Conservation (phyloP, 2,113 vertebrate genomes). For the Syngnathus floridae region DNA sequence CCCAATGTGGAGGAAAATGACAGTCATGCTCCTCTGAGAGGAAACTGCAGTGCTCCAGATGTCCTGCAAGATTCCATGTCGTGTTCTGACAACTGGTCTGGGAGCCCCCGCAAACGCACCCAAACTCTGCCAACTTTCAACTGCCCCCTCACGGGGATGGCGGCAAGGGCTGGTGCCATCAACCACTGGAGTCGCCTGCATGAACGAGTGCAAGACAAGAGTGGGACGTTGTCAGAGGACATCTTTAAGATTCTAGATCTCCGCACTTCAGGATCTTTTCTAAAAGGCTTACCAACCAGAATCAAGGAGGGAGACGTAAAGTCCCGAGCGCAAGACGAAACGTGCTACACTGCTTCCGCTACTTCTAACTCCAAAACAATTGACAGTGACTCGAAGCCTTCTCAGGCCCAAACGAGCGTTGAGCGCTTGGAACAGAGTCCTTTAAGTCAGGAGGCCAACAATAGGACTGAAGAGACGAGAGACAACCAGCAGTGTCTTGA, state of each 20-base stretch:
- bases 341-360: conserved; percentile 34
- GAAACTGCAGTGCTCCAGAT: conserved; percentile 10
- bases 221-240: conserved; percentile 80
- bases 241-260: conserved; percentile 76
- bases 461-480: conserved; percentile 22
- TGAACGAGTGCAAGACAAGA: conserved; percentile 66
- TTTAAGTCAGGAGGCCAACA: conserved; percentile 26
- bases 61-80: conserved; percentile 8
- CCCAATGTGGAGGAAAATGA: conserved; percentile 64
- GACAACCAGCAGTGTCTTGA: conserved; percentile 21
- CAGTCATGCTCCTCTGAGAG: conserved; percentile 37
- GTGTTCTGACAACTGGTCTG: conserved; percentile 52
- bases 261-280: conserved; percentile 48
- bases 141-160: conserved; percentile 43
- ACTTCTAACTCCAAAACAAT: conserved; percentile 4
- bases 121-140: conserved; percentile 84
- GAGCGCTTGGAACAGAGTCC: conserved; percentile 7
- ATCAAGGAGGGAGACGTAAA: conserved; percentile 39
- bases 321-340: conserved; percentile 25
- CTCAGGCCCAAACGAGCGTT: conserved; percentile 9
- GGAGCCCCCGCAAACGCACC: conserved; percentile 81
- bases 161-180: conserved; percentile 42
- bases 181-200: conserved; percentile 65
- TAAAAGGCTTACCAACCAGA: conserved; percentile 14
- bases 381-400: conserved; percentile 2